phyloP scores from a whole-genome alignment of 2,797 vertebrate species.

The Thripadectes ignobilis region DNA sequence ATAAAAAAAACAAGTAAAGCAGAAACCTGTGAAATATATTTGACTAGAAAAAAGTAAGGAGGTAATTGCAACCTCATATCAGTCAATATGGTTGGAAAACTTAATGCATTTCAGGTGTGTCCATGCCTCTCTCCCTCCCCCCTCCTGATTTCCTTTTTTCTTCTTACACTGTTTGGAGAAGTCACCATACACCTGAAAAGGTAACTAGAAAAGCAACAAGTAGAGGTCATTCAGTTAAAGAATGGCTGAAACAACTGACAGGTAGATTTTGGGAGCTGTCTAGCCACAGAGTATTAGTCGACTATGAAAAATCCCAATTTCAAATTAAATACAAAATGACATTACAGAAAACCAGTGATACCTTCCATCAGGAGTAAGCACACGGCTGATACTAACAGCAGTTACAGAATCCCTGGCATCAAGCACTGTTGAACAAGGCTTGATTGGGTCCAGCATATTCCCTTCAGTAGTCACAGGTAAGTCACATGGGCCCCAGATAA shows the following conservation, averaged over 20 bases:
- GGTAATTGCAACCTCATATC: background rate
- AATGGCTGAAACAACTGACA: background rate
- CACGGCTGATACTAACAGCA: conserved; percentile 84
- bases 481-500: conserved; percentile 87
- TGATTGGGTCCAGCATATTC: conserved; percentile 54
- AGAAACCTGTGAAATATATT: background rate
- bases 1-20: background rate
- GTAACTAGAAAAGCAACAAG: background rate
- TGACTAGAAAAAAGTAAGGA: background rate
- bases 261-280: background rate
- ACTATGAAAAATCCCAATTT: background rate
- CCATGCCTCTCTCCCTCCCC: background rate
- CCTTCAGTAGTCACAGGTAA: conserved; percentile 45
- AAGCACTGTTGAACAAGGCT: conserved; percentile 86
- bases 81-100: background rate
- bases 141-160: background rate
- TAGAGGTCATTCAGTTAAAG: background rate
- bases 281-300: background rate
- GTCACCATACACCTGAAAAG: background rate
- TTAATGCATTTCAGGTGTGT: background rate
- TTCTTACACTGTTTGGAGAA: background rate
- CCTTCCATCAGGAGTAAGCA: conserved; percentile 80
- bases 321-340: background rate
- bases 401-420: conserved; percentile 91
- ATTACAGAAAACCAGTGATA: conserved; percentile 71